phyloP scores from a whole-genome alignment of 2,888 invertebrate species.

The Ophion slaviceki region DNA sequence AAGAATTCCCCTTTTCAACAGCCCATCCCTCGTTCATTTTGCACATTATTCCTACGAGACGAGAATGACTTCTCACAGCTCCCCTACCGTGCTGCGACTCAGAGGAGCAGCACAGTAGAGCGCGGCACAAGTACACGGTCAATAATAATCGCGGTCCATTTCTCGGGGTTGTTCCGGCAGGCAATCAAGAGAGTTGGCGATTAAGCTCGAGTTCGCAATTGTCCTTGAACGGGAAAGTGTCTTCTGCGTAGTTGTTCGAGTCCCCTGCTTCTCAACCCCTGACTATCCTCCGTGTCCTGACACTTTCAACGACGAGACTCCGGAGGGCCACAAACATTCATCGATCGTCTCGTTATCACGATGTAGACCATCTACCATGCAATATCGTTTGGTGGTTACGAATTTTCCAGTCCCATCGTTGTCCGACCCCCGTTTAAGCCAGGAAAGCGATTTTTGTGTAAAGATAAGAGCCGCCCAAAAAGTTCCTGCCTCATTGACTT shows the following conservation, averaged over 20 bases:
- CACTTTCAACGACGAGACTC: conserved; percentile 15
- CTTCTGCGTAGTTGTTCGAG: not conserved
- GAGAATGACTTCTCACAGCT: not conserved
- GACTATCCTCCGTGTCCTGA: not conserved
- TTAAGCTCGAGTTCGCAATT: conserved; percentile 3
- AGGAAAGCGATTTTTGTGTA: too few relatives aligned
- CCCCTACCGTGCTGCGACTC: not conserved
- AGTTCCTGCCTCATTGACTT: too few relatives aligned
- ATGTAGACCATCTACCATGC: not conserved
- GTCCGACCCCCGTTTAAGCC: not conserved
- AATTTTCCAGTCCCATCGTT: not conserved
- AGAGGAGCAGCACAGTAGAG: not conserved
- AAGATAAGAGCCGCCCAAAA: too few relatives aligned
- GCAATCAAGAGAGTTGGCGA: conserved; percentile 1
- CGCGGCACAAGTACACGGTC: conserved; percentile 4
- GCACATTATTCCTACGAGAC: not conserved
- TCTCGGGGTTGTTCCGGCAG: conserved; percentile 12
- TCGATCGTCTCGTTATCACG: conserved; percentile 46
- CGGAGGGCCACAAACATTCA: conserved; percentile 34
- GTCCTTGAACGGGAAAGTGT: conserved; percentile 19
- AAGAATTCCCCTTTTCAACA: too few relatives aligned
- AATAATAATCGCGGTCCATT: conserved; percentile 25
- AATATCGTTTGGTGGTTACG: too few relatives aligned
- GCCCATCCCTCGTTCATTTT: not conserved
- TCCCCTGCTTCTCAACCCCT: not conserved